phyloP scores from a whole-genome alignment of 2,113 vertebrate species.

The Pogona vitticeps region DNA sequence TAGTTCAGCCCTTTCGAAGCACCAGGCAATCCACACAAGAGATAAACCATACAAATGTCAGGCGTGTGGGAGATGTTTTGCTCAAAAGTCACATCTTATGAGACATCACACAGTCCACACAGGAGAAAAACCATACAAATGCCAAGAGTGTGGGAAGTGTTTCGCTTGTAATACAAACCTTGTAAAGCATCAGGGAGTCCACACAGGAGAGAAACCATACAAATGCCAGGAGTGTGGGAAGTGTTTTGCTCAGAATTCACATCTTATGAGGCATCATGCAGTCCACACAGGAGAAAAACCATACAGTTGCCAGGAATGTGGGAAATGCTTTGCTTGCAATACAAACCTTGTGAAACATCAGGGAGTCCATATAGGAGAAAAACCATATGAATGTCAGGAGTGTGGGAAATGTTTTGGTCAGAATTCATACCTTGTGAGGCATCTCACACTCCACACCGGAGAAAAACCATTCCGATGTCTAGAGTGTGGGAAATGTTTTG shows the following conservation, averaged over 20 bases:
- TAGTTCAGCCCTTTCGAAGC: constrained; percentile 57
- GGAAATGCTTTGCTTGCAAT: background rate
- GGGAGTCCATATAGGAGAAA: background rate
- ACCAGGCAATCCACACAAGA: constrained; percentile 49
- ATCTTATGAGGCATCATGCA: background rate
- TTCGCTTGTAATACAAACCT: constrained; percentile 33
- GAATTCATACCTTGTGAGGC: constrained; percentile 17
- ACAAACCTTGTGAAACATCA: background rate
- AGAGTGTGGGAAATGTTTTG: constrained; percentile 64
- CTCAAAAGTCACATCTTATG: constrained; percentile 19
- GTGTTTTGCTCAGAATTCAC: background rate
- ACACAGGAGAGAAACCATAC: constrained; percentile 51
- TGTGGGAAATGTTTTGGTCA: background rate
- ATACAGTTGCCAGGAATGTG: background rate
- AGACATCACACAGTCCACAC: constrained; percentile 64
- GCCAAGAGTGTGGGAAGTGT: constrained; percentile 52
- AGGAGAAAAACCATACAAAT: constrained; percentile 58
- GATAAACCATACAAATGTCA: background rate
- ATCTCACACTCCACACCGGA: constrained; percentile 60
- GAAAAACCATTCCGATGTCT: constrained; percentile 63
- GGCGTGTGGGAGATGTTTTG: background rate
- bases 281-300: background rate
- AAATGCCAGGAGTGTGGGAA: too few relatives aligned
- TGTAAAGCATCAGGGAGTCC: constrained; percentile 41
- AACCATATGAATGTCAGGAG: background rate